phyloP scores from a whole-genome alignment of 2,797 vertebrate species.

The Micromesistius poutassou region DNA sequence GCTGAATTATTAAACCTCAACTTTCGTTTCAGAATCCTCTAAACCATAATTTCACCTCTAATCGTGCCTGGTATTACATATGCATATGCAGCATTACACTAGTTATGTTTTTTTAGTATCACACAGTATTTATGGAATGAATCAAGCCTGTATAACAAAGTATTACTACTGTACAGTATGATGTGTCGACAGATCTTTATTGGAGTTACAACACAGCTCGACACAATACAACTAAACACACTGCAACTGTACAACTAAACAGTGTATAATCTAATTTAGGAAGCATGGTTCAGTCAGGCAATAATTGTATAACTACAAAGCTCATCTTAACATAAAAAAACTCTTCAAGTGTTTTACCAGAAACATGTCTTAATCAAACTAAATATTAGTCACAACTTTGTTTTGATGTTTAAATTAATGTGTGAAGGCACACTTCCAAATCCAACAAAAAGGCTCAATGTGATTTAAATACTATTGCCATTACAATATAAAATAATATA shows the following conservation, averaged over 20 bases:
- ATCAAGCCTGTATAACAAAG: not conserved
- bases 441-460: not conserved
- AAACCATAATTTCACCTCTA: constrained; percentile 44
- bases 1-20: constrained; percentile 67
- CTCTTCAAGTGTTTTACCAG: constrained; percentile 30
- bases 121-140: not conserved
- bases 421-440: constrained; percentile 55
- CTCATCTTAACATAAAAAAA: constrained; percentile 20
- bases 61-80: constrained; percentile 9
- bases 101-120: not conserved
- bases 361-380: constrained; percentile 1
- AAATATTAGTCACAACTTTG: constrained; percentile 6
- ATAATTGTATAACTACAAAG: constrained; percentile 65
- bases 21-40: constrained; percentile 1
- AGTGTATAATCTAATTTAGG: not conserved
- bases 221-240: not conserved
- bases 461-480: not conserved
- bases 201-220: not conserved
- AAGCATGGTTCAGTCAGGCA: constrained; percentile 50
- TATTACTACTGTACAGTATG: not conserved
- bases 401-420: constrained; percentile 1
- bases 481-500: constrained; percentile 16
- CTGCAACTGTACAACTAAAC: constrained; percentile 45
- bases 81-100: constrained; percentile 12
- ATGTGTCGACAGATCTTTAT: not conserved